Evolutionary conservation across 2,113 vertebrate species (phyloP).

Genomic region (Pan paniscus): DNA sequence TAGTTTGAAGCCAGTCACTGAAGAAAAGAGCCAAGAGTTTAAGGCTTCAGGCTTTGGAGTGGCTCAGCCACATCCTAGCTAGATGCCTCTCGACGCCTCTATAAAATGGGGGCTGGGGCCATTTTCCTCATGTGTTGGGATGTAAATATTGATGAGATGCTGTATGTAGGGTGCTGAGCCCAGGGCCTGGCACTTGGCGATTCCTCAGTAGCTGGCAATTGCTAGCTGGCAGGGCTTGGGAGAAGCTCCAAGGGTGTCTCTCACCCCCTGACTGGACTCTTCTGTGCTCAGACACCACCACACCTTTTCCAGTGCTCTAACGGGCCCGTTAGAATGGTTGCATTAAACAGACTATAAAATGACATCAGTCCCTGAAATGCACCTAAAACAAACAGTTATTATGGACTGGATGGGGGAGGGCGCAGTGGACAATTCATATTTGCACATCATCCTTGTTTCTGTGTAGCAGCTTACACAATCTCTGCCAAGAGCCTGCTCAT

Average conservation of each 20-base stretch:
- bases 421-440: neutral
- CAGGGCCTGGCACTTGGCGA: too few species aligned
- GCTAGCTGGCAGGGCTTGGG: neutral
- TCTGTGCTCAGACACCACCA: neutral
- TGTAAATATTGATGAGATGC: neutral
- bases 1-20: neutral
- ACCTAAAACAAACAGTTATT: neutral
- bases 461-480: neutral
- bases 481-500: neutral
- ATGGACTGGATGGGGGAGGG: neutral
- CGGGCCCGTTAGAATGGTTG: neutral
- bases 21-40: neutral
- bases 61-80: neutral
- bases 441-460: neutral
- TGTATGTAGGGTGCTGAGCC: neutral
- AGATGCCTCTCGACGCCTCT: neutral
- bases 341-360: neutral
- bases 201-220: too few species aligned
- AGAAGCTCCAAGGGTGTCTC: neutral
- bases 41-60: neutral
- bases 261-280: neutral
- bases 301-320: neutral
- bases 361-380: neutral
- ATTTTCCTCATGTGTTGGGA: neutral
- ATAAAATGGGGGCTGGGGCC: neutral